Conservation (phyloP, 2,888 invertebrate species). For the Aspidiotus rigidus region DNA sequence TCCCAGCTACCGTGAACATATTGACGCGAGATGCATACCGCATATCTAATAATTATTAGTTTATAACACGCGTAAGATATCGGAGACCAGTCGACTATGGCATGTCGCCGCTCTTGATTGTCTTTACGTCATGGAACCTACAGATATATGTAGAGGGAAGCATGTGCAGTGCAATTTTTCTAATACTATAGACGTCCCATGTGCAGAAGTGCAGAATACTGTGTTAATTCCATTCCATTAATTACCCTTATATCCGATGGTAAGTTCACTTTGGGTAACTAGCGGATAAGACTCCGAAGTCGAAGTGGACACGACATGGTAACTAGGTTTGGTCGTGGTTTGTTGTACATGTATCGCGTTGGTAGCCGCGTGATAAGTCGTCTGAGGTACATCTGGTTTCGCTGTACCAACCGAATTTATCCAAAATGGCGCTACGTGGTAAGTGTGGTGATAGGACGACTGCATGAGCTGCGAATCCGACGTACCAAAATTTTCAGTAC, state of each 20-base stretch:
- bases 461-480: slow-evolving; percentile 18
- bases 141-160: background rate
- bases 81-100: too few relatives aligned
- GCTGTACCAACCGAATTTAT: slow-evolving; percentile 22
- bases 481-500: background rate
- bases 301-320: slow-evolving; percentile 25
- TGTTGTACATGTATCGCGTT: slow-evolving; percentile 25
- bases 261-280: slow-evolving; percentile 23
- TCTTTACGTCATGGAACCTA: too few relatives aligned
- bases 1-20: too few relatives aligned
- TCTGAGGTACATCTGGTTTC: slow-evolving; percentile 22
- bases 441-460: slow-evolving; percentile 21
- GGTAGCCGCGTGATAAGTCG: slow-evolving; percentile 28
- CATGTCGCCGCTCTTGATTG: too few relatives aligned
- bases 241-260: slow-evolving; percentile 34
- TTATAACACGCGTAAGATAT: too few relatives aligned
- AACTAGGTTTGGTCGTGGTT: slow-evolving; percentile 29
- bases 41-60: too few relatives aligned
- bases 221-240: slow-evolving; percentile 23
- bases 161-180: background rate
- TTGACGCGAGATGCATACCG: too few relatives aligned
- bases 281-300: slow-evolving; percentile 10
- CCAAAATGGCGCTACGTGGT: slow-evolving; percentile 28
- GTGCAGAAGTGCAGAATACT: slow-evolving; percentile 15
- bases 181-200: too few relatives aligned